Evolutionary conservation across 2,888 invertebrate species (phyloP).

Genomic region (Griposia aprilina): DNA sequence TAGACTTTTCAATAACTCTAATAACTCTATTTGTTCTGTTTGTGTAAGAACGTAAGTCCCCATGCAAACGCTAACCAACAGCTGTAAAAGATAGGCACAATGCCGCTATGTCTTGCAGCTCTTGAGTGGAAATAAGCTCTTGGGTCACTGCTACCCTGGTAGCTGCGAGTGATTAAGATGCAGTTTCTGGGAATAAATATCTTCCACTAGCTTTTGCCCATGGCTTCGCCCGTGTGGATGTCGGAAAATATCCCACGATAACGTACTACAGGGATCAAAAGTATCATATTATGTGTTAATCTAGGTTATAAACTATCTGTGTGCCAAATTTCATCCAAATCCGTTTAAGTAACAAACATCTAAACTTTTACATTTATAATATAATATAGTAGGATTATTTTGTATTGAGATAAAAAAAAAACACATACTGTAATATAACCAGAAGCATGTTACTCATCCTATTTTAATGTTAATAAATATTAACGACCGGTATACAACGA

Average conservation of each 20-base stretch:
- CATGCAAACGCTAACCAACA: slow-evolving; percentile 1
- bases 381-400: neutral
- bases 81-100: neutral
- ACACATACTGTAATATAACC: neutral
- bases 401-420: neutral
- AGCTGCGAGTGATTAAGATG: neutral
- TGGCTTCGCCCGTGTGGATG: neutral
- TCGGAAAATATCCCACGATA: neutral
- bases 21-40: too few species aligned
- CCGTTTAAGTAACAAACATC: neutral
- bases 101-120: neutral
- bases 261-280: neutral
- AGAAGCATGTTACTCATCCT: slow-evolving; percentile 31
- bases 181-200: neutral
- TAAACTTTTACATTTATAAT: neutral
- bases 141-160: slow-evolving; percentile 5
- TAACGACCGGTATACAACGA: slow-evolving; percentile 27
- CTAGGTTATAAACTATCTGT: neutral
- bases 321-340: neutral
- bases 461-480: slow-evolving; percentile 40
- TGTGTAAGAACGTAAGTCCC: too few species aligned
- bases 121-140: neutral
- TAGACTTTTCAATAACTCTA: too few species aligned
- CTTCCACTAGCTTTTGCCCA: neutral
- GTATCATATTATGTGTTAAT: too few species aligned